These are phyloP conservation scores for Ichneumon xanthorius DNA, from an alignment of 2,888 invertebrate species.

Conservation along the genomic window DNA sequence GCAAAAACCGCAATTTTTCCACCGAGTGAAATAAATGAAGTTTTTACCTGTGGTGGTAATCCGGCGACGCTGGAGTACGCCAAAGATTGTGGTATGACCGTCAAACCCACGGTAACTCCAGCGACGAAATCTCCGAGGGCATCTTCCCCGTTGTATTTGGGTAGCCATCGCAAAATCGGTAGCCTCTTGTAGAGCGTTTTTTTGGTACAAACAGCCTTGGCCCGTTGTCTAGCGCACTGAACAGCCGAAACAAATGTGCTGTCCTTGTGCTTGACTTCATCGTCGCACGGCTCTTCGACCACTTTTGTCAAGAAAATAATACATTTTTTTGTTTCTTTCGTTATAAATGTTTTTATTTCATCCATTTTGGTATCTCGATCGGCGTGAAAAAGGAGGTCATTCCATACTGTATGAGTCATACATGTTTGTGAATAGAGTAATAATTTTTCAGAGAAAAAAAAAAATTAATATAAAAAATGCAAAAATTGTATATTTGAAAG, in stretches of 20 bases:
- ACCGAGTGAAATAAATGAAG: too few species aligned
- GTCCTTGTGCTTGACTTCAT: constrained; percentile 77
- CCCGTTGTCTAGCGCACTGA: constrained; percentile 85
- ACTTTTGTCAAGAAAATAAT: constrained; percentile 70
- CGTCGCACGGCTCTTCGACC: constrained; percentile 82
- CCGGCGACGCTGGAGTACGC: constrained; percentile 94
- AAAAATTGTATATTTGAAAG: not conserved
- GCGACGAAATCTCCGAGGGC: constrained; percentile 95
- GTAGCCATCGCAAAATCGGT: constrained; percentile 92
- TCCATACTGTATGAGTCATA: not conserved
- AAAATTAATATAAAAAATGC: not conserved
- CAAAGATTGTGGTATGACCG: constrained; percentile 96
- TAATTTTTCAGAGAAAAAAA: not conserved
- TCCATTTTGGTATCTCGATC: not conserved
- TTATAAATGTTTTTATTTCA: not conserved
- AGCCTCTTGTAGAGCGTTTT: constrained; percentile 91
- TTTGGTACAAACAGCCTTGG: constrained; percentile 87
- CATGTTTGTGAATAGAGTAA: not conserved
- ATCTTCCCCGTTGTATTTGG: constrained; percentile 90
- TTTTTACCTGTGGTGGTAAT: constrained; percentile 88
- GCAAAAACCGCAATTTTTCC: too few species aligned
- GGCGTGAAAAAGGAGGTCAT: not conserved
- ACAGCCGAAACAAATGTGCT: constrained; percentile 80
- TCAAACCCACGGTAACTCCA: constrained; percentile 96
- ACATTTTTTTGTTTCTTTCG: not conserved